phyloP scores from a whole-genome alignment of 2,888 invertebrate genomes.

The Epirrita christyi region DNA sequence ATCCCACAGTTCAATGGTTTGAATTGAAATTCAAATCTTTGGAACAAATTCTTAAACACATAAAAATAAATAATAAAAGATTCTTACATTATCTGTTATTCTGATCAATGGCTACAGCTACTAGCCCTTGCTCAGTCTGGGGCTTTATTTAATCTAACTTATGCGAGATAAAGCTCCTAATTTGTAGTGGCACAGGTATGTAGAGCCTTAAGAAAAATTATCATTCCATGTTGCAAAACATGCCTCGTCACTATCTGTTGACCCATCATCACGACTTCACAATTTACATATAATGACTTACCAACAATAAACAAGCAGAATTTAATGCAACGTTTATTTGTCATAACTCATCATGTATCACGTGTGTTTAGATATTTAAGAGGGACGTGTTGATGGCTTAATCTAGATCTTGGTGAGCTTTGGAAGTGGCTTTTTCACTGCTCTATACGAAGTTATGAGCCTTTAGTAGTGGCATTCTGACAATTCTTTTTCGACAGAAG shows the following conservation, averaged over 20 bases:
- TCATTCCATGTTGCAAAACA: conserved; percentile 81
- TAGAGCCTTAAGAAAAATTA: conserved; percentile 70
- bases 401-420: conserved; percentile 18
- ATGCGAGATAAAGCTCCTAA: not conserved
- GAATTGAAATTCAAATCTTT: too few relatives aligned
- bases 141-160: too few relatives aligned
- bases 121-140: too few relatives aligned
- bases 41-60: too few relatives aligned
- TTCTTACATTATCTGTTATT: too few relatives aligned
- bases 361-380: conserved; percentile 36
- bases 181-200: conserved; percentile 5
- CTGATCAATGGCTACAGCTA: too few relatives aligned
- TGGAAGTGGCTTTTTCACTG: not conserved
- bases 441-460: not conserved
- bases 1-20: too few relatives aligned
- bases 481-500: too few relatives aligned
- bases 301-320: conserved; percentile 75
- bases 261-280: conserved; percentile 81
- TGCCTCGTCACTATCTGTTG: conserved; percentile 79
- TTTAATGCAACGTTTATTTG: conserved; percentile 61
- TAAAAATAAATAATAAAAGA: too few relatives aligned
- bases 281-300: conserved; percentile 84
- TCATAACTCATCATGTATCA: conserved; percentile 46
- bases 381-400: conserved; percentile 17
- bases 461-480: too few relatives aligned